Evolutionary conservation across 2,888 invertebrate genomes (phyloP).

Genomic region (Aspidapion aeneum): DNA sequence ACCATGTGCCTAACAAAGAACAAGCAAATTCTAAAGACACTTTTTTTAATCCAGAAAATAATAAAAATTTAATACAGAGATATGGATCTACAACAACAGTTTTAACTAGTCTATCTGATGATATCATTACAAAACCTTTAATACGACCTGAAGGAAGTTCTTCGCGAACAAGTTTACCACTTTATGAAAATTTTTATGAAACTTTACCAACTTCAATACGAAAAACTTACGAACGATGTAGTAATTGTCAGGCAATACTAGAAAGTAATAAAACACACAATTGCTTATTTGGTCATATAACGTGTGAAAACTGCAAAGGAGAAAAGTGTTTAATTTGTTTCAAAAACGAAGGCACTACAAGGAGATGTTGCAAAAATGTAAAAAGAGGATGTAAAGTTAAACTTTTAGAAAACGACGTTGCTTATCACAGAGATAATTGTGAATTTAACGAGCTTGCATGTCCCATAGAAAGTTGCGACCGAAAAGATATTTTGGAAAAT

Average conservation of each 20-base stretch:
- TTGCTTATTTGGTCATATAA: conserved; percentile 33
- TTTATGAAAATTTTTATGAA: conserved; percentile 13
- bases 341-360: conserved; percentile 28
- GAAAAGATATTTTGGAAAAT: conserved; percentile 21
- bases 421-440: conserved; percentile 35
- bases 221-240: not conserved
- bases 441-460: conserved; percentile 34
- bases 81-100: not conserved
- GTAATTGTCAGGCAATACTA: conserved; percentile 6
- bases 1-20: too few species aligned
- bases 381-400: conserved; percentile 32
- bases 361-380: conserved; percentile 34
- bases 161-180: not conserved
- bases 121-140: not conserved
- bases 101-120: not conserved
- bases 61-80: too few species aligned
- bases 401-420: conserved; percentile 25
- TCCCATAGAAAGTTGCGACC: conserved; percentile 30
- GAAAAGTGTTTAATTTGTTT: conserved; percentile 34
- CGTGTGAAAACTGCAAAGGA: conserved; percentile 33
- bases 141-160: not conserved
- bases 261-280: conserved; percentile 25
- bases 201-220: not conserved
- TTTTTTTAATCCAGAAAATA: too few species aligned
- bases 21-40: too few species aligned